Percentiles rank a stretch among this genome's conserved stretches.
Conservation (phyloP, 2,888 invertebrate species). For the Catocala fraxini region DNA sequence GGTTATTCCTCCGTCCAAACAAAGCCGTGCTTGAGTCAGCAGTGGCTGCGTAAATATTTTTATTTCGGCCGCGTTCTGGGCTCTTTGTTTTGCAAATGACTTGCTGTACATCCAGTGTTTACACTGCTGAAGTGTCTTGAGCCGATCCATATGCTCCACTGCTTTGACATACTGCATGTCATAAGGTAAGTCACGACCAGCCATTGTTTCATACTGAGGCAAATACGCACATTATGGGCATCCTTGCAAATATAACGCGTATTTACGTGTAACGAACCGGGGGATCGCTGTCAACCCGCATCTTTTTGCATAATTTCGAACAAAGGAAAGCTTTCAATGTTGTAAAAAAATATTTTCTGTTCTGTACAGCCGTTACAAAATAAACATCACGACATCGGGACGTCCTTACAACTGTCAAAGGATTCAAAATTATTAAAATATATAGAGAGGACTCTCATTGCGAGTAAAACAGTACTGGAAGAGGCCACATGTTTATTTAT, state of each 20-base stretch:
- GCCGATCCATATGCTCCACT: slow-evolving; percentile 68
- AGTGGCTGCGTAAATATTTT: slow-evolving; percentile 82
- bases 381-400: no score
- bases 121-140: slow-evolving; percentile 73
- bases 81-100: slow-evolving; percentile 86
- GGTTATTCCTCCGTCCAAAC: slow-evolving; percentile 76
- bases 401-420: slow-evolving; percentile 1
- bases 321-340: slow-evolving; percentile 26
- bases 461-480: slow-evolving; percentile 51
- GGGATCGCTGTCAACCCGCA: slow-evolving; percentile 37
- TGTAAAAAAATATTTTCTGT: slow-evolving; percentile 21
- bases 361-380: not conserved
- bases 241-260: slow-evolving; percentile 43
- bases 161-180: slow-evolving; percentile 63
- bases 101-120: slow-evolving; percentile 73
- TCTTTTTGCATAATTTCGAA: slow-evolving; percentile 38
- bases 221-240: slow-evolving; percentile 43
- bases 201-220: slow-evolving; percentile 52
- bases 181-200: slow-evolving; percentile 59
- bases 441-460: slow-evolving; percentile 41
- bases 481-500: slow-evolving; percentile 75
- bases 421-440: slow-evolving; percentile 11
- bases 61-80: slow-evolving; percentile 75
- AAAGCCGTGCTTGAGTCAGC: slow-evolving; percentile 82
- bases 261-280: slow-evolving; percentile 28